Conservation (phyloP, 2,113 vertebrate genomes). For the Mobula birostris region DNA sequence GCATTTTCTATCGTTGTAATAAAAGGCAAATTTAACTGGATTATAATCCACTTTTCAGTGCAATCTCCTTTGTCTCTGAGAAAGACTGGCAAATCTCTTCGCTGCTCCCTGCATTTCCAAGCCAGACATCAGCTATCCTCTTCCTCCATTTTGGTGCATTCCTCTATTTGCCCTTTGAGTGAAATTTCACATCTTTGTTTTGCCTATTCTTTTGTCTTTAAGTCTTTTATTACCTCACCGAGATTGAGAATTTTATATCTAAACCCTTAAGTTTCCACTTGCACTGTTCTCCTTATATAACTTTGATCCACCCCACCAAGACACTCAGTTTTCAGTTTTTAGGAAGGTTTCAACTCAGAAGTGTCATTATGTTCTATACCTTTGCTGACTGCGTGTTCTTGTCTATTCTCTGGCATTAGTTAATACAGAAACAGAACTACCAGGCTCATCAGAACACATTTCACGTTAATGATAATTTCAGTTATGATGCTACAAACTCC, state of each 20-base stretch:
- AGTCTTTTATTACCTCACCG: background rate
- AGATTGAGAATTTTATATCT: background rate
- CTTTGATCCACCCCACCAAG: background rate
- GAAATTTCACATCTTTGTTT: background rate
- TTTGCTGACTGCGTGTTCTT: background rate
- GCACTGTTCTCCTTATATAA: background rate
- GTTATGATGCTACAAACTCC: background rate
- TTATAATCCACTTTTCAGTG: too few relatives aligned
- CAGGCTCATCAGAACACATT: background rate
- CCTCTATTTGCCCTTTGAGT: background rate
- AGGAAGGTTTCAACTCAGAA: background rate
- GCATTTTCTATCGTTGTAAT: too few relatives aligned
- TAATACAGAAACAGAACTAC: background rate
- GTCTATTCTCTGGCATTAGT: background rate
- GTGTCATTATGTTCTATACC: background rate
- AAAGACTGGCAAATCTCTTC: background rate
- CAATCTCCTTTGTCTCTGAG: too few relatives aligned
- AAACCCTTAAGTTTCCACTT: background rate
- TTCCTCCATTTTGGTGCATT: background rate
- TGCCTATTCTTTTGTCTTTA: background rate
- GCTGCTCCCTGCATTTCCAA: background rate
- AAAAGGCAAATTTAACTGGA: too few relatives aligned
- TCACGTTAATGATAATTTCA: background rate
- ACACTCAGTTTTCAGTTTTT: background rate
- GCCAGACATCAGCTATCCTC: background rate